Evolutionary conservation across 37 sponge, comb jelly and placozoan species (phyloP).

Genomic region (Bolinopsis microptera): DNA sequence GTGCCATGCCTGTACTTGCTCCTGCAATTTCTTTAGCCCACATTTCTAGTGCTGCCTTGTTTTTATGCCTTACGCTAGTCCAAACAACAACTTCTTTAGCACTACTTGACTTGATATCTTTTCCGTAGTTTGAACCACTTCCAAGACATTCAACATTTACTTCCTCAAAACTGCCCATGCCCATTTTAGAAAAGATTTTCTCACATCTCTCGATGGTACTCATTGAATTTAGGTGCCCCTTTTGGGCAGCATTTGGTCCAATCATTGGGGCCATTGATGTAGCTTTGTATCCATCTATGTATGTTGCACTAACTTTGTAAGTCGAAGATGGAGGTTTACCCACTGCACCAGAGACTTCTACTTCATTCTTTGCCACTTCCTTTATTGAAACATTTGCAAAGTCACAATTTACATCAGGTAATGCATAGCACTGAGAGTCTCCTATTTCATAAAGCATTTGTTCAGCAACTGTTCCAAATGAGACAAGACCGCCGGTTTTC

Average conservation of each 20-base stretch:
- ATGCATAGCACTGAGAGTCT: slow-evolving; percentile 82
- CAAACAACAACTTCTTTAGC: slow-evolving; percentile 80
- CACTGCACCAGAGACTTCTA: slow-evolving; percentile 79
- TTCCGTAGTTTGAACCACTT: slow-evolving; percentile 62
- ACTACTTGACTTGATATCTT: not conserved
- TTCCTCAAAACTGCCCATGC: slow-evolving; percentile 73
- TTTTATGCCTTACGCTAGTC: slow-evolving; percentile 80
- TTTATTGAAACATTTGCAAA: slow-evolving; percentile 79
- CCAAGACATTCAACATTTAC: slow-evolving; percentile 68
- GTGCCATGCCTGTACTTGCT: slow-evolving; percentile 97
- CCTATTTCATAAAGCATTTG: slow-evolving; percentile 99
- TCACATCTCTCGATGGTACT: slow-evolving; percentile 76
- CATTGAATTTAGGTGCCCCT: slow-evolving; percentile 77
- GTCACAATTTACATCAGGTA: slow-evolving; percentile 98
- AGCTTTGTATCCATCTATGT: slow-evolving; percentile 82
- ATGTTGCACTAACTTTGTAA: slow-evolving; percentile 92
- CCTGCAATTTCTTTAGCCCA: slow-evolving; percentile 88
- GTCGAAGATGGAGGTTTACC: slow-evolving; percentile 74
- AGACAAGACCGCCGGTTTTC: slow-evolving; percentile 86
- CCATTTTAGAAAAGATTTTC: slow-evolving; percentile 72
- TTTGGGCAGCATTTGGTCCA: slow-evolving; percentile 83
- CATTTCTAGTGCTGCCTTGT: slow-evolving; percentile 81
- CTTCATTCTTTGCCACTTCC: slow-evolving; percentile 70
- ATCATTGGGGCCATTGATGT: slow-evolving; percentile 76
- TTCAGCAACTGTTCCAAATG: slow-evolving; percentile 83